A percentile compares a stretch with the other conserved stretches of the same genome.
phyloP scores from a whole-genome alignment of 2,888 invertebrate genomes.

The Dexiosoma caninum region DNA sequence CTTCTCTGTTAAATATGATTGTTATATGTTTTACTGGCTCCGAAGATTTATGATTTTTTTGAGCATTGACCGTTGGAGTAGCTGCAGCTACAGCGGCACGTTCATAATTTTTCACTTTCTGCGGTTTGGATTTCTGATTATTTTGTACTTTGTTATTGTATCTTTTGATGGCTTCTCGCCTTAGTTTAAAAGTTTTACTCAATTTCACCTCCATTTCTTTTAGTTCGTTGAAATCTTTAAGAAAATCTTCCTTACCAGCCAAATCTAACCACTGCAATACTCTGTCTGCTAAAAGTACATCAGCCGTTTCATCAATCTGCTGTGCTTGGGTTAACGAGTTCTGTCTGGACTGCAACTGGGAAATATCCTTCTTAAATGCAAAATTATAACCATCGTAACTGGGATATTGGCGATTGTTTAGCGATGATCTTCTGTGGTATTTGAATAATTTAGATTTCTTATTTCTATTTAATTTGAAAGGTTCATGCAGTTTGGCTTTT shows the following conservation, averaged over 20 bases:
- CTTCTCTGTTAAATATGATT: slow-evolving; percentile 76
- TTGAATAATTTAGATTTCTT: slow-evolving; percentile 14
- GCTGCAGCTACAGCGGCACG: neutral
- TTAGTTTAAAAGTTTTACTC: slow-evolving; percentile 58
- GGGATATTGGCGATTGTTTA: slow-evolving; percentile 22
- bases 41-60: slow-evolving; percentile 26
- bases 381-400: slow-evolving; percentile 48
- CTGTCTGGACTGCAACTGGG: slow-evolving; percentile 68
- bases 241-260: slow-evolving; percentile 80
- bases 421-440: slow-evolving; percentile 18
- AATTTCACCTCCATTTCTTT: slow-evolving; percentile 57
- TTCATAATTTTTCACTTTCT: slow-evolving; percentile 6
- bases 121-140: neutral
- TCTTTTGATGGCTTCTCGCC: slow-evolving; percentile 36
- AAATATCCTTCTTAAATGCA: slow-evolving; percentile 54
- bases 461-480: neutral
- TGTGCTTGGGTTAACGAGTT: slow-evolving; percentile 70
- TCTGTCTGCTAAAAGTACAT: slow-evolving; percentile 82
- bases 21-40: slow-evolving; percentile 75
- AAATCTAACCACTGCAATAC: slow-evolving; percentile 89
- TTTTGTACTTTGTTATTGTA: slow-evolving; percentile 7
- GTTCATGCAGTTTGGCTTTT: slow-evolving; percentile 60
- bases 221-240: slow-evolving; percentile 34
- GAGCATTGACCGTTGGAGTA: neutral
- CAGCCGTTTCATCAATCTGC: slow-evolving; percentile 67